Evolutionary conservation across 2,113 vertebrate genomes (phyloP).

Genomic region (Andinoacara biseriatus): DNA sequence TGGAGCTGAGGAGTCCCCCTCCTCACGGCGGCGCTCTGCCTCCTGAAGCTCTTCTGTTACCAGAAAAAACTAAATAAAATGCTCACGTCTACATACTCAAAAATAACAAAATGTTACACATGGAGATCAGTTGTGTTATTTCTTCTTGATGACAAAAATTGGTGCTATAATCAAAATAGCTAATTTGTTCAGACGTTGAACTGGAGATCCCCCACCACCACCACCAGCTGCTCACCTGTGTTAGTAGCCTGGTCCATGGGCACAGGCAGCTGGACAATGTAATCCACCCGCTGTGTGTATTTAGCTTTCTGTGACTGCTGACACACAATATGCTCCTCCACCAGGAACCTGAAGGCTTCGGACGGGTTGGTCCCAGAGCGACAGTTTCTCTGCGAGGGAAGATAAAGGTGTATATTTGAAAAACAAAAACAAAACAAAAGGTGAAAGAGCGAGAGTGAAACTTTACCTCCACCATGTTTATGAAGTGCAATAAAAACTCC

Average conservation of each 20-base stretch:
- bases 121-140: too few relatives aligned
- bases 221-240: conserved; percentile 82
- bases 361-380: conserved; percentile 94
- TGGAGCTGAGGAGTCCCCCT: conserved; percentile 88
- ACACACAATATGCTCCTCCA: conserved; percentile 97
- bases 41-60: conserved; percentile 91
- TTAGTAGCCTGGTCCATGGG: conserved; percentile 97
- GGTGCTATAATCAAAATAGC: background rate
- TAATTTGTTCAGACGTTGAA: background rate
- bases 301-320: conserved; percentile 97
- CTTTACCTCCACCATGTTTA: conserved; percentile 99
- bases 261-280: conserved; percentile 96
- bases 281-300: conserved; percentile 97
- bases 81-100: background rate
- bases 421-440: background rate
- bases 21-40: conserved; percentile 91
- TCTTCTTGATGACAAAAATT: background rate
- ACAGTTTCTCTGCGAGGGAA: conserved; percentile 89
- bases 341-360: conserved; percentile 96
- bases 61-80: background rate
- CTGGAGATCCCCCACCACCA: background rate
- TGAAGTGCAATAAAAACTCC: conserved; percentile 98
- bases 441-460: background rate
- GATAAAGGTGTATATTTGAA: background rate
- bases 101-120: background rate